Conservation (phyloP, 1,140 invertebrate species). For the Sycophila sp. region DNA sequence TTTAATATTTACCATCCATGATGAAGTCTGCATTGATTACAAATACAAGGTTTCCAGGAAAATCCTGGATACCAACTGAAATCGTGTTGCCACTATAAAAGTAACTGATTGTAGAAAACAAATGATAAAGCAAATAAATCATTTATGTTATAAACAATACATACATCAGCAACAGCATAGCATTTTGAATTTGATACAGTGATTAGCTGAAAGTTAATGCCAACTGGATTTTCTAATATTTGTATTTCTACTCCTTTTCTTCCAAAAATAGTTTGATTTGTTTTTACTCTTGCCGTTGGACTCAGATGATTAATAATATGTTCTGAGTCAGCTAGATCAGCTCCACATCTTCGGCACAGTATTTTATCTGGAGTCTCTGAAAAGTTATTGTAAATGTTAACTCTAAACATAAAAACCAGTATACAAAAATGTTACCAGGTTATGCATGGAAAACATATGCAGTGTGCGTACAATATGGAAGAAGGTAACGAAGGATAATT, state of each 20-base stretch:
- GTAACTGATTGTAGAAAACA: background rate
- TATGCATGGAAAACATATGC: no score
- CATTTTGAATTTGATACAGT: conserved; percentile 65
- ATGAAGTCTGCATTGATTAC: conserved; percentile 59
- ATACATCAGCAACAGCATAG: conserved; percentile 54
- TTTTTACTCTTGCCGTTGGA: conserved; percentile 58
- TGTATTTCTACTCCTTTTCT: conserved; percentile 64
- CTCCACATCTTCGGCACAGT: conserved; percentile 66
- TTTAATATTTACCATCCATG: conserved; percentile 62
- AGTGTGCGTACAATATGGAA: background rate
- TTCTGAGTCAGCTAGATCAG: conserved; percentile 65
- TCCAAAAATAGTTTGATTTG: conserved; percentile 66
- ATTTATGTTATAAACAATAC: conserved; percentile 1
- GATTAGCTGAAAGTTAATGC: conserved; percentile 64
- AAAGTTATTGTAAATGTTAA: background rate
- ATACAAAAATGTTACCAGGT: background rate
- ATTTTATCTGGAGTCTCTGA: conserved; percentile 57
- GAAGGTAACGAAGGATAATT: background rate
- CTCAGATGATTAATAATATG: conserved; percentile 65
- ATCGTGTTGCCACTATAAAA: conserved; percentile 51
- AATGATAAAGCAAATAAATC: background rate
- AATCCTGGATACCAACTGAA: conserved; percentile 64
- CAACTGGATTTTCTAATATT: conserved; percentile 65
- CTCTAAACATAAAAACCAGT: background rate
- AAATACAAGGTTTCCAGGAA: conserved; percentile 62